phyloP scores from a whole-genome alignment of 1,140 invertebrate species.

The Drosophila seguyi region DNA sequence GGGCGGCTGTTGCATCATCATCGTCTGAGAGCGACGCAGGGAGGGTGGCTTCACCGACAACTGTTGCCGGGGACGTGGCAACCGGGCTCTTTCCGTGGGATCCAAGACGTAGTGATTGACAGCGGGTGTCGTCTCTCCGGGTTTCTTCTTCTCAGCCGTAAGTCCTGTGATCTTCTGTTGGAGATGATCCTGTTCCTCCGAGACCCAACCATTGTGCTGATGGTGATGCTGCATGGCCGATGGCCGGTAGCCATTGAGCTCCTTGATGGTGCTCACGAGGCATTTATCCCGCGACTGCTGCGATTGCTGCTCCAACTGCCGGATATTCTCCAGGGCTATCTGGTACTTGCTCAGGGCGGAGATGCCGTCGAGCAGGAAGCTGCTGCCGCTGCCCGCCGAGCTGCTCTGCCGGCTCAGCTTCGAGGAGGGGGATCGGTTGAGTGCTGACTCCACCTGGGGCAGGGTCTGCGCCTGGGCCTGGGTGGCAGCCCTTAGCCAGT shows the following conservation, averaged over 20 bases:
- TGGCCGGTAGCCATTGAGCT: constrained; percentile 87
- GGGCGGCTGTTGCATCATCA: constrained; percentile 55
- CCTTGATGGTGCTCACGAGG: constrained; percentile 85
- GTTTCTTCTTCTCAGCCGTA: constrained; percentile 2
- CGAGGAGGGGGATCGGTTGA: constrained; percentile 5
- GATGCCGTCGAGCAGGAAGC: constrained; percentile 85
- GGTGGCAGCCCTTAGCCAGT: constrained; percentile 90
- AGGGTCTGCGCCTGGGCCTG: background rate
- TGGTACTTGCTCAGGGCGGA: constrained; percentile 88
- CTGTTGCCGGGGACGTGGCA: constrained; percentile 75
- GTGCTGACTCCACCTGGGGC: constrained; percentile 29
- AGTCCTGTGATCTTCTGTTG: background rate
- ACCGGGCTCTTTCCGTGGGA: constrained; percentile 62
- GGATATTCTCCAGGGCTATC: constrained; percentile 87
- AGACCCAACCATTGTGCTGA: constrained; percentile 86
- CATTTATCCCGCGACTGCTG: constrained; percentile 54
- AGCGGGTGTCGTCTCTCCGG: background rate
- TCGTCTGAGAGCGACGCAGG: constrained; percentile 75
- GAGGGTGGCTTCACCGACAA: constrained; percentile 73
- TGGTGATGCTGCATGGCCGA: constrained; percentile 86
- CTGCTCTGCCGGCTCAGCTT: constrained; percentile 59
- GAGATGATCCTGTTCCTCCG: constrained; percentile 36
- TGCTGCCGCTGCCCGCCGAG: constrained; percentile 65
- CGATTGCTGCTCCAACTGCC: constrained; percentile 62
- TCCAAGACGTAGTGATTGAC: constrained; percentile 79